Percentiles rank a stretch among this genome's conserved stretches.
Conservation (phyloP, 2,113 vertebrate genomes). For the Pampusana beccarii region DNA sequence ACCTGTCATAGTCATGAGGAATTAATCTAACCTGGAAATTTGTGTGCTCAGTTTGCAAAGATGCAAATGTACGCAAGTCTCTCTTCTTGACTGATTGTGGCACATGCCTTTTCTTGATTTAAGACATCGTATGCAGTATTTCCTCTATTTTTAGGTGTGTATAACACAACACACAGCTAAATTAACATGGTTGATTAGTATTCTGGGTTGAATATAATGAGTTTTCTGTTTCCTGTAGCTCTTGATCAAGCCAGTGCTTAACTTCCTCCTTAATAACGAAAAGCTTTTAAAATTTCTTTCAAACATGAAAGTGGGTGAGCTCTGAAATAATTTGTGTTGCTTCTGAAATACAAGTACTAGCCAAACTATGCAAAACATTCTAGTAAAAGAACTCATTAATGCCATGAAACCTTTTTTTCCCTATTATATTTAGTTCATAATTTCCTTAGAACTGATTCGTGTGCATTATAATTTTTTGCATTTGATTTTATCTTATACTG, state of each 20-base stretch:
- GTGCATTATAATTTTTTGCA: not conserved
- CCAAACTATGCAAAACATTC: not conserved
- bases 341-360: not conserved
- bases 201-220: not conserved
- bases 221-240: not conserved
- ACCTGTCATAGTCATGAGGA: not conserved
- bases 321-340: not conserved
- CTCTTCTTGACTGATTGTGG: not conserved
- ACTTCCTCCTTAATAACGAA: not conserved
- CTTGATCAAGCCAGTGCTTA: not conserved
- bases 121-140: not conserved
- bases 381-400: not conserved
- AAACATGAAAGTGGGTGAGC: not conserved
- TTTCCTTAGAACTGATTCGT: not conserved
- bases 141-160: not conserved
- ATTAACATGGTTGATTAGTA: not conserved
- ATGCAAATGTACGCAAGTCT: not conserved
- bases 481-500: not conserved
- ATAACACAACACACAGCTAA: not conserved
- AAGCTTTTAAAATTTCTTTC: not conserved
- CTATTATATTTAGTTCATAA: not conserved
- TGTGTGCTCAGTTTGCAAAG: not conserved
- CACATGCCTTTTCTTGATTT: not conserved
- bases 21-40: not conserved
- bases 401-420: not conserved